These are phyloP conservation scores for Arremon aurantiirostris DNA, from an alignment of 2,797 vertebrate genomes.

Conservation along the genomic window DNA sequence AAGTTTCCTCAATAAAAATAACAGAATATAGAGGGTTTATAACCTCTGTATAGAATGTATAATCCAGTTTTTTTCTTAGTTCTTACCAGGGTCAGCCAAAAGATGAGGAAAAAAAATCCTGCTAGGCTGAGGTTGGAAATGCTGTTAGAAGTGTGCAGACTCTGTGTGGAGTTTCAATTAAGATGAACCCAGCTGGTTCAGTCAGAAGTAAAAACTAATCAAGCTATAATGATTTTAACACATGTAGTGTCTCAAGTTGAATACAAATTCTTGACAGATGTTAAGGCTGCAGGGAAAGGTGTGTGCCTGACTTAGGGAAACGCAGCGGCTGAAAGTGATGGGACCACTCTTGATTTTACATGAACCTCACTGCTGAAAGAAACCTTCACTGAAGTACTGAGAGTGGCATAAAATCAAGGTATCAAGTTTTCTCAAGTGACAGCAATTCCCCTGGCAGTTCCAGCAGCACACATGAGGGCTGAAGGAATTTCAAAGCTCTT, in stretches of 20 bases:
- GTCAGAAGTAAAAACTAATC: neutral
- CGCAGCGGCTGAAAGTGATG: accelerated
- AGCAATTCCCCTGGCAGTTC: neutral
- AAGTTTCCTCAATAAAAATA: neutral
- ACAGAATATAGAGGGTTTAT: neutral
- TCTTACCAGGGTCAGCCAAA: neutral
- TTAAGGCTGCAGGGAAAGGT: neutral
- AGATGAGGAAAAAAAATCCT: neutral
- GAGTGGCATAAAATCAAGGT: neutral
- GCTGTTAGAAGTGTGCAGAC: neutral
- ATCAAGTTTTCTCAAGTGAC: neutral
- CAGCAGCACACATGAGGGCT: neutral
- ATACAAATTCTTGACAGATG: neutral
- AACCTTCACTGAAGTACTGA: neutral
- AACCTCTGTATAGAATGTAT: neutral
- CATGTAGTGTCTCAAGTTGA: neutral
- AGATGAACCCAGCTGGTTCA: neutral
- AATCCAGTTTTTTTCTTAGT: neutral
- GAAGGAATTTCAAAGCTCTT: neutral
- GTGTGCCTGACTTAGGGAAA: neutral
- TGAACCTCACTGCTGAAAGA: neutral
- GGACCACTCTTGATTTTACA: accelerated
- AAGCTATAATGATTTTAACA: neutral
- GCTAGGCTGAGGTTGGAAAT: neutral
- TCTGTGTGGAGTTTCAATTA: neutral